Conservation (phyloP, 2,888 invertebrate species). For the Sericinus montela region DNA sequence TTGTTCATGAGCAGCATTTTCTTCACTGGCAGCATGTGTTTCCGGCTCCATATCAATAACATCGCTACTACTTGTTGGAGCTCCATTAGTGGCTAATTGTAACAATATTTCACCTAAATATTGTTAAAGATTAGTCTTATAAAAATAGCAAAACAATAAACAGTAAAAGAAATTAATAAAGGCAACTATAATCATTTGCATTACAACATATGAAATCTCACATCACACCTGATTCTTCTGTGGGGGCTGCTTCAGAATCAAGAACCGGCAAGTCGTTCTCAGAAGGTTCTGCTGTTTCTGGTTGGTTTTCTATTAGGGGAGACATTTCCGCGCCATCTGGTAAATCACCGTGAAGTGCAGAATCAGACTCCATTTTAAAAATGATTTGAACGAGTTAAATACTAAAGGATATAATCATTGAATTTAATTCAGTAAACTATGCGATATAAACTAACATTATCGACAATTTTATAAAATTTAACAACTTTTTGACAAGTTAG, state of each 20-base stretch:
- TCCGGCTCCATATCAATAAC: slow-evolving; percentile 52
- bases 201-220: slow-evolving; percentile 3
- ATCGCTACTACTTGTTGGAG: slow-evolving; percentile 68
- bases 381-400: slow-evolving; percentile 23
- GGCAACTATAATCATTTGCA: too few relatives aligned
- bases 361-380: slow-evolving; percentile 63
- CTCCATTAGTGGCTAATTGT: slow-evolving; percentile 55
- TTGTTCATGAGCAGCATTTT: slow-evolving; percentile 44
- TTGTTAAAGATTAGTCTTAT: neutral
- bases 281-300: slow-evolving; percentile 52
- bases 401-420: slow-evolving; percentile 46
- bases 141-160: too few relatives aligned
- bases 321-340: slow-evolving; percentile 75
- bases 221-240: slow-evolving; percentile 50
- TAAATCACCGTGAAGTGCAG: slow-evolving; percentile 55
- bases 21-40: slow-evolving; percentile 44
- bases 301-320: slow-evolving; percentile 58
- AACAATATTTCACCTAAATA: slow-evolving; percentile 23
- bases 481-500: slow-evolving; percentile 45
- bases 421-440: slow-evolving; percentile 35
- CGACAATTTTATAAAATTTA: slow-evolving; percentile 34
- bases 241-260: slow-evolving; percentile 45
- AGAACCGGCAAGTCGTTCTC: slow-evolving; percentile 59
- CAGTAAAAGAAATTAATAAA: too few relatives aligned
- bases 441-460: slow-evolving; percentile 40